phyloP scores from a whole-genome alignment of 2,888 invertebrate genomes.

The Acleris emargana region DNA sequence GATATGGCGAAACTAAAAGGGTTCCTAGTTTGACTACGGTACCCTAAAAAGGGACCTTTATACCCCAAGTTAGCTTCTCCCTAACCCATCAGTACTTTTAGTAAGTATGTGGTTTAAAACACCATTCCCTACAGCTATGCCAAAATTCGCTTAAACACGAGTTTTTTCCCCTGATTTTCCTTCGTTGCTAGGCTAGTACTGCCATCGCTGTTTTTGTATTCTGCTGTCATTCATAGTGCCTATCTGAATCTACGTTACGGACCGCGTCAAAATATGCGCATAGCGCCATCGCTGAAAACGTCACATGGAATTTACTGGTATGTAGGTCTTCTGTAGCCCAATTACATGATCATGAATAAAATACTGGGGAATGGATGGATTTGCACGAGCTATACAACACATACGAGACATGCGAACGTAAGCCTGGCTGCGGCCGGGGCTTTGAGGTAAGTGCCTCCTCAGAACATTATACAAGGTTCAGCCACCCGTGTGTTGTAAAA shows the following conservation, averaged over 20 bases:
- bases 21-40: no score
- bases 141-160: no score
- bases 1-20: no score
- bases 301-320: slow-evolving; percentile 5
- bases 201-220: background rate
- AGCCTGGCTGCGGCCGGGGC: background rate
- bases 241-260: background rate
- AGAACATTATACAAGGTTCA: slow-evolving; percentile 9
- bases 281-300: slow-evolving; percentile 15
- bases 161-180: no score
- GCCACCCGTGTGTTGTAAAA: slow-evolving; percentile 11
- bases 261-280: slow-evolving; percentile 21
- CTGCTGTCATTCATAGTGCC: background rate
- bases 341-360: slow-evolving; percentile 18
- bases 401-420: background rate
- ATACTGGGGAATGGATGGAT: background rate
- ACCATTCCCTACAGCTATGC: no score
- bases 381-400: background rate
- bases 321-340: background rate
- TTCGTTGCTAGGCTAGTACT: no score
- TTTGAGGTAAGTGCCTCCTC: slow-evolving; percentile 8
- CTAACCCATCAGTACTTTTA: no score
- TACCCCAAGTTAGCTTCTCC: no score
- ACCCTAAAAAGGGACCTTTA: no score
- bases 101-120: no score